Evolutionary conservation across 2,113 vertebrate genomes (phyloP).

Genomic region (Tachycineta bicolor): DNA sequence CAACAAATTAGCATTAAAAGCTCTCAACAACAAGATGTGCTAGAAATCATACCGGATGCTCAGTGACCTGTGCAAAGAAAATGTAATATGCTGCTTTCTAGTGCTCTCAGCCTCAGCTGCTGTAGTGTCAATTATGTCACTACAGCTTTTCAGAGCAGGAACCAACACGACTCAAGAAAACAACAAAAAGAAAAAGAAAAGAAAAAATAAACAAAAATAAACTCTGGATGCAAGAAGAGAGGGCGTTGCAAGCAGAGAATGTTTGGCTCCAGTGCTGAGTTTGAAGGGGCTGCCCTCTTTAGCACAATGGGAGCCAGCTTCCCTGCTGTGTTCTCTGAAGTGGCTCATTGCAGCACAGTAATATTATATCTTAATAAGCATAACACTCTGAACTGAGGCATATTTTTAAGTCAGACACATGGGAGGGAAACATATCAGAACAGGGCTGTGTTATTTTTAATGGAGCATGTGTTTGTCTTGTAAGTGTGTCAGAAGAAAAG

Average conservation of each 20-base stretch:
- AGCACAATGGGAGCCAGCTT: neutral
- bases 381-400: slow-evolving; percentile 63
- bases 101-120: neutral
- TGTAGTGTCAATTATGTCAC: neutral
- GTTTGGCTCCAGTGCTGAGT: neutral
- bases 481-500: slow-evolving; percentile 57
- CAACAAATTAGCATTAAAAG: slow-evolving; percentile 29
- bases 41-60: neutral
- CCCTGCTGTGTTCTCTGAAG: slow-evolving; percentile 16
- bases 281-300: neutral
- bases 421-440: slow-evolving; percentile 68
- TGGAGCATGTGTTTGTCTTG: slow-evolving; percentile 83
- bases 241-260: neutral
- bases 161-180: neutral
- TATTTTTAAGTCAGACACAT: slow-evolving; percentile 66
- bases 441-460: slow-evolving; percentile 84
- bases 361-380: slow-evolving; percentile 68
- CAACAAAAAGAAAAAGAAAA: neutral
- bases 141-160: neutral
- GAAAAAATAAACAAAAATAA: neutral
- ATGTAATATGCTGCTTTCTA: neutral
- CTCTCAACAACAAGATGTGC: neutral
- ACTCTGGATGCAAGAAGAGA: neutral
- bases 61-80: neutral
- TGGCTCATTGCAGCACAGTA: slow-evolving; percentile 51